phyloP scores from a whole-genome alignment of 2,113 vertebrate species.

The Hypanus sabinus region DNA sequence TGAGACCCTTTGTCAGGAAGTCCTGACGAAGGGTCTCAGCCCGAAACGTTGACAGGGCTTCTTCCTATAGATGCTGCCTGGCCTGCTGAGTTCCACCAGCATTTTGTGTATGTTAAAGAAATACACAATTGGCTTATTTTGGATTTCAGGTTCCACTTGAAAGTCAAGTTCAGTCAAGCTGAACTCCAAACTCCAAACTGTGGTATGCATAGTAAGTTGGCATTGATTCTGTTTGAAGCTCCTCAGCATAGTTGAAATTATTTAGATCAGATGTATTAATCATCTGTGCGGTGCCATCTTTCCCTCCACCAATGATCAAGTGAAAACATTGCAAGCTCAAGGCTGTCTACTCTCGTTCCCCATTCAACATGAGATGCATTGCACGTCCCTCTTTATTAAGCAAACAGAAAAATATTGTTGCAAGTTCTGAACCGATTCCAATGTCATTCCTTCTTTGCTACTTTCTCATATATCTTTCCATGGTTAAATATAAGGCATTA shows the following conservation, averaged over 20 bases:
- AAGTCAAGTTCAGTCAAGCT: slow-evolving; percentile 20
- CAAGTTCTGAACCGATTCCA: neutral
- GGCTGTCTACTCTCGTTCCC: neutral
- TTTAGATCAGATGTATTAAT: neutral
- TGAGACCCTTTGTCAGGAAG: too few species aligned
- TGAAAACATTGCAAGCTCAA: neutral
- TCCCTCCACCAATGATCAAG: neutral
- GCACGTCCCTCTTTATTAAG: neutral
- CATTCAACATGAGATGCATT: neutral
- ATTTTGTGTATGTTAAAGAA: too few species aligned
- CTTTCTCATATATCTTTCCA: neutral
- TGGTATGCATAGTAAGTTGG: slow-evolving; percentile 13
- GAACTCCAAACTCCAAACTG: neutral
- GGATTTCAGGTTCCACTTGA: slow-evolving; percentile 30
- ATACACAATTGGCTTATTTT: slow-evolving; percentile 3
- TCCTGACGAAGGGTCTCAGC: too few species aligned
- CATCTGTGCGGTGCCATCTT: neutral
- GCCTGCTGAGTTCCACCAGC: too few species aligned
- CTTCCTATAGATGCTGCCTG: too few species aligned
- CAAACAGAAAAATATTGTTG: neutral
- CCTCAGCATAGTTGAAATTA: slow-evolving; percentile 4
- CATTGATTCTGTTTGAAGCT: neutral
- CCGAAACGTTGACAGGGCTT: too few species aligned
- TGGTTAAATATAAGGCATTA: neutral
- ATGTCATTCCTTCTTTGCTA: neutral